Evolutionary conservation across 2,888 invertebrate species (phyloP), one percentile per base, ranked within the genome.

Genomic region (Meteorus colon): DNA sequence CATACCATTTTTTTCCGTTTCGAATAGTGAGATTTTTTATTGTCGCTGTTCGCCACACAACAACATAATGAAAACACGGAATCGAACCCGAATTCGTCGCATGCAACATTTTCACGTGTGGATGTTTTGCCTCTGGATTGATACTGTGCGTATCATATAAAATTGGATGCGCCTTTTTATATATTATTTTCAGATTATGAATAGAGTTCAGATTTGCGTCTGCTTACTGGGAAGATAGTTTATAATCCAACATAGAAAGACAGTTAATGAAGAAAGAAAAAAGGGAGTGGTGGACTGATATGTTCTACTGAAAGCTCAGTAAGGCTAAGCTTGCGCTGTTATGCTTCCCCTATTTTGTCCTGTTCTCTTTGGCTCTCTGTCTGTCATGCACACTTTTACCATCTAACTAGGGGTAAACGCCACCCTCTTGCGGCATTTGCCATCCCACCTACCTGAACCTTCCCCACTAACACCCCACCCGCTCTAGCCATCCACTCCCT

Each of bases 271-370:
- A 16, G 16, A 1, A 48, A 48, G 6, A n/a, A 68, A 84, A 84
- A 84, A 79, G 75, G 60, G 70, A 77, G 72, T 76, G 77, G 68
- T 34, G 62, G 59, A 76, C 19, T 4, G n/a, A 81, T 79, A 81
- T 80, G 79, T 81, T 83, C 81, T 81, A 70, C 81, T 55, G 55
- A 19, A 81, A 81, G 81, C 80, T 79, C 80, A 78, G 67, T 78
- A 76, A 79, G 75, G 79, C 82, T 82, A 86, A 86, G 86, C 87
- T 87, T 87, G 87, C 87, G 87, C 86, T 77, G 85, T 87, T 84
- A 82, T 81, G 78, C 65, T 59, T 69, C 48, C 72, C 71, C 66
- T 55, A 45, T 55, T 55, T 55, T 55, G 55, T 55, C 24, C 55
- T 55, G 45, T 68, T 76, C 34, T 51, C 67, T 48, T 63, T 34